Base-by-base conservation (phyloP, 2,888 invertebrate genomes). In the Autographa gamma region DNA sequence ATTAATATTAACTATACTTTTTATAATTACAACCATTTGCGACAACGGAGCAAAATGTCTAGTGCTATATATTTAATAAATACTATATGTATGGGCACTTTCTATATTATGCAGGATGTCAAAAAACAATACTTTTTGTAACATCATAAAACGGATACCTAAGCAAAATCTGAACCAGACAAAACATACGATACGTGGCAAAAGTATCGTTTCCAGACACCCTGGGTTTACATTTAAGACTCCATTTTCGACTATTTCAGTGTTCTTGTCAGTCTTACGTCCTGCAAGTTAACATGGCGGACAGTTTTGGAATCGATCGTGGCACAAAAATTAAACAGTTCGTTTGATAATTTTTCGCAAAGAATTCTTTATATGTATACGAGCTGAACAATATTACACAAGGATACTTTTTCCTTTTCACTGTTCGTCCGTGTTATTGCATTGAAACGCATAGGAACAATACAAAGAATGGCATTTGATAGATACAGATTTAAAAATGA, bases 1-100 rank as follows among this genome's bases (percentile, higher is more conserved):
- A 92, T 91, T 90, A 90, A 90, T 93, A 92, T 90, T 91, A 93
- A 87, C 87, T 92, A 93, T 90, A 91, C 79, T 88, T 91, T 54
- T 93, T 93, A 93, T 90, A 90, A 93, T 94, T 94, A 95, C 95
- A 95, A 95, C 95, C 95, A 90, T 94, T 93, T 91, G 93, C 93
- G 91, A 92, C 90, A 95, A 94, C 91, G 92, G 93, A 94, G 92
- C 92, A 92, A 93, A 93, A 93, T 89, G 88, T 92, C 92, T 94
- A 95, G 91, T 92, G 92, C 92, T 93, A 92, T 89, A 88, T 83
- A 83, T 81, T 89, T 87, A 87, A 92, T 91, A 91, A 90, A 91
- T 90, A 91, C 87, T 89, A 90, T 86, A 88, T 86, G 81, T 90
- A 91, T 91, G 91, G 92, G 90, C 91, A 91, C 90, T 91, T 91